Evolutionary conservation across 2,113 vertebrate species (phyloP), one percentile per base, ranked within the genome.

Genomic region (Phaetusa simplex): DNA sequence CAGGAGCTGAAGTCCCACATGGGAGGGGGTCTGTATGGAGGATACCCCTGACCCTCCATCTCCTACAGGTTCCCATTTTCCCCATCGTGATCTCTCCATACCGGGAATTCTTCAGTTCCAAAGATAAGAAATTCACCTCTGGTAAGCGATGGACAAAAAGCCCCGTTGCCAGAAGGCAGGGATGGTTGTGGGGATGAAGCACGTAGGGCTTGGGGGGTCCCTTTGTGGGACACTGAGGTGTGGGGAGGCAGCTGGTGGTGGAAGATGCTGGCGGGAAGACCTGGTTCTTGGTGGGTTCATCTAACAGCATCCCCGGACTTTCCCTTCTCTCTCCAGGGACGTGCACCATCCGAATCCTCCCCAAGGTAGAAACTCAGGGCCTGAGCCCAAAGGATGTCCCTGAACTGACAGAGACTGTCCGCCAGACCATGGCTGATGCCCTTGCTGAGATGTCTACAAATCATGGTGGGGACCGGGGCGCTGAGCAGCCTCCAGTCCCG

Each of bases 81-180:
- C 98, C 98, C 6, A 50, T 98, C 0, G 98, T 98, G 66, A 98
- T 98, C 92, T 98, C 98, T 72, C 98, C 98, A 0, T 98, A 98
- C 64, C 36, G 92, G 88, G 95, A 98, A 69, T 98, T 98, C 96
- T 98, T 98, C 97, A 97, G 95, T 85, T 97, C 98, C 86, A 97
- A 98, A 96, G 98, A 98, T 32, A 98, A 93, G 90, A 98, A 96
- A 64, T 98, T 98, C 93, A 98, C 90, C 30, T 93, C 98, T 0
- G 98, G 98, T 98, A 86, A 96, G 97, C 29, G 83, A 11, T 8
- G 58, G 58, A 5, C 10, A 58, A 93, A 70, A 71, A 55, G 6
- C 12, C 12, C 55, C 5, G 0, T 4, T 45, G 55, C 34, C 6
- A 7, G 52, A 43, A 55, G 40, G 30, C 21, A 36, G 73, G 55